Base-by-base conservation (phyloP, 2,888 invertebrate species). In the Rhagophthalmus giganteus region DNA sequence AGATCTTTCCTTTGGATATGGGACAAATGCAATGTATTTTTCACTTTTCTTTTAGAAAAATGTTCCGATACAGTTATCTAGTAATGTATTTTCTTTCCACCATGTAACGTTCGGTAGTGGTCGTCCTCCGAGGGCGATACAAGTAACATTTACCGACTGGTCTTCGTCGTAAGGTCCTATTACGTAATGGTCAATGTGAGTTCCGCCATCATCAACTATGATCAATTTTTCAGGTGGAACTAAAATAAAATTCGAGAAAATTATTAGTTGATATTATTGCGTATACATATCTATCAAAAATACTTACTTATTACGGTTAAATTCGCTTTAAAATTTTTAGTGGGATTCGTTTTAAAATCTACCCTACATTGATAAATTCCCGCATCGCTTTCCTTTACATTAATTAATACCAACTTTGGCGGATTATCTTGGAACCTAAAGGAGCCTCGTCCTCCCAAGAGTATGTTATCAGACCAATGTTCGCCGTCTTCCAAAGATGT, bases 261-360 rank as follows among this genome's bases (percentile, higher is more conserved):
- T 8, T 5, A 5, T 20, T 10, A 20, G 6, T 15, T 5, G 2
- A n/a, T 10, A 6, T 10, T 5, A 4, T 34, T 10, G 12, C 12
- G 8, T 2, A 28, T 35, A 45, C n/a, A n/a, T n/a, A n/a, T n/a
- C n/a, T n/a, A n/a, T n/a, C n/a, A n/a, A n/a, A n/a, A 45, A 44
- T 7, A 85, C 91, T 88, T 78, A 93, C 93, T 86, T 70, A 93
- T 90, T 62, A 94, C 88, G 61, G 89, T 90, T 66, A 94, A 83
- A 75, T 91, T 91, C 75, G 92, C 88, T 77, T 87, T 85, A 65
- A 88, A 82, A 73, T 93, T 91, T 63, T 90, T 83, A 1, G 93
- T 94, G 0, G 92, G 93, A 7, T 90, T 89, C 72, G 88, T 87
- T 71, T 87, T 88, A 78, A 93, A 94, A 78, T 94, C 94, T 2